Evolutionary conservation across 37 sponge, comb jelly and placozoan species (phyloP).

Genomic region (Aplysina aerophoba): DNA sequence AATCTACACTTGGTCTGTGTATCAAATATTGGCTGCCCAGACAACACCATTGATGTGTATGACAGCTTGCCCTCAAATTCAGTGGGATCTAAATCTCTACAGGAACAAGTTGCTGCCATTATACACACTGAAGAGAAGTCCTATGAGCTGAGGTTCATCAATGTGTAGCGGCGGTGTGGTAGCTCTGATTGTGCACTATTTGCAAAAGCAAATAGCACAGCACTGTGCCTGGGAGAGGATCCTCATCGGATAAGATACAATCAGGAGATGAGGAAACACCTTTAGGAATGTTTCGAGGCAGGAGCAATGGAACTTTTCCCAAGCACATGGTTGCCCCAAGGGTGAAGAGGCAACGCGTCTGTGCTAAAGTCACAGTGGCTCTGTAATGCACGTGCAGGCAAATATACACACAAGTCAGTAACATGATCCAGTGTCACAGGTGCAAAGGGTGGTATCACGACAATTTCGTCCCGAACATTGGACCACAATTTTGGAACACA

Average conservation of each 20-base stretch:
- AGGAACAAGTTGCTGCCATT: slow-evolving; percentile 37
- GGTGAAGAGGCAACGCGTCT: slow-evolving; percentile 28
- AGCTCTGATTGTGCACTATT: slow-evolving; percentile 11
- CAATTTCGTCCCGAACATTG: slow-evolving; percentile 10
- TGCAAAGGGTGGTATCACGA: slow-evolving; percentile 24
- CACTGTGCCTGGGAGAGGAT: slow-evolving; percentile 19
- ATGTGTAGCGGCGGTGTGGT: slow-evolving; percentile 23
- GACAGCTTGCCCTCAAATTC: slow-evolving; percentile 41
- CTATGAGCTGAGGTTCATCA: neutral
- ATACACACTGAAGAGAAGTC: neutral
- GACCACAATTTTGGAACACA: slow-evolving; percentile 10
- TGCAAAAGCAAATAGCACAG: slow-evolving; percentile 11
- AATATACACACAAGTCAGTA: slow-evolving; percentile 9
- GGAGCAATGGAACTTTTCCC: slow-evolving; percentile 30
- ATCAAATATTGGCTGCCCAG: slow-evolving; percentile 22
- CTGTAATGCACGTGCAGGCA: slow-evolving; percentile 17
- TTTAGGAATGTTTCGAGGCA: slow-evolving; percentile 3
- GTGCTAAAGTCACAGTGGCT: slow-evolving; percentile 8
- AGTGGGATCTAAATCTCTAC: slow-evolving; percentile 27
- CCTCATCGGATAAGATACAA: neutral
- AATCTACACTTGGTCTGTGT: slow-evolving; percentile 45
- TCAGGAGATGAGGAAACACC: slow-evolving; percentile 26
- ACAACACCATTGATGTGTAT: slow-evolving; percentile 31
- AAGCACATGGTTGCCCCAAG: slow-evolving; percentile 8
- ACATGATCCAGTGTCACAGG: slow-evolving; percentile 15